Evolutionary conservation across 2,888 invertebrate genomes (phyloP), one percentile per base, ranked within the genome.

Genomic region (Drosophila nr. fundita): DNA sequence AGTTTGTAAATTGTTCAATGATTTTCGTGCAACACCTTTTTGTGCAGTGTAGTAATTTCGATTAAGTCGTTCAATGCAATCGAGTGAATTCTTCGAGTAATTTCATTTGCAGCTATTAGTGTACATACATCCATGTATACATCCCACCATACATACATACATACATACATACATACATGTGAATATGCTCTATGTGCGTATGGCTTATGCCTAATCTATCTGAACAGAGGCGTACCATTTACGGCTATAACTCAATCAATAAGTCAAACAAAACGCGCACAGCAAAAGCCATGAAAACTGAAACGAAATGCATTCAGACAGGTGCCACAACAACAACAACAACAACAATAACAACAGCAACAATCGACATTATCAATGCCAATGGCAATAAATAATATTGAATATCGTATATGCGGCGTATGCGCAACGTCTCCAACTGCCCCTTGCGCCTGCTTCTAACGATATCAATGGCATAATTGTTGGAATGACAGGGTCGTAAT

Each of bases 181-280:
- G 38, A 67, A 34, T 61, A 6, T 24, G 45, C 45, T 45, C 15
- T 52, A 24, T 48, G 38, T 34, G 18, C 45, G 15, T 62, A 30
- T 15, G 50, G 36, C 24, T 55, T 48, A 61, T 67, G 66, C 58
- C 67, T 66, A 78, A 83, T 84, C 85, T 70, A 36, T 59, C 45
- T 54, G 57, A 48, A 58, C 66, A 58, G 63, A 63, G 61, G 45
- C 60, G 64, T 54, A 53, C 81, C 81, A 82, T 82, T 82, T 82
- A 82, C 78, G 83, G 81, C 66, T 80, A 69, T 70, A 80, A 61
- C 75, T 80, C 80, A 83, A 77, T 81, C 77, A 76, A 75, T 72
- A 81, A 74, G 70, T 65, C 70, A 59, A 70, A 68, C 74, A 64
- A 73, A 61, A 55, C 21, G 21, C 15, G 60, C 53, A 52, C n/a